A percentile compares a stretch with the other conserved stretches of the same genome.
phyloP scores from a whole-genome alignment of 2,888 invertebrate species.

The Eudemis profundana region DNA sequence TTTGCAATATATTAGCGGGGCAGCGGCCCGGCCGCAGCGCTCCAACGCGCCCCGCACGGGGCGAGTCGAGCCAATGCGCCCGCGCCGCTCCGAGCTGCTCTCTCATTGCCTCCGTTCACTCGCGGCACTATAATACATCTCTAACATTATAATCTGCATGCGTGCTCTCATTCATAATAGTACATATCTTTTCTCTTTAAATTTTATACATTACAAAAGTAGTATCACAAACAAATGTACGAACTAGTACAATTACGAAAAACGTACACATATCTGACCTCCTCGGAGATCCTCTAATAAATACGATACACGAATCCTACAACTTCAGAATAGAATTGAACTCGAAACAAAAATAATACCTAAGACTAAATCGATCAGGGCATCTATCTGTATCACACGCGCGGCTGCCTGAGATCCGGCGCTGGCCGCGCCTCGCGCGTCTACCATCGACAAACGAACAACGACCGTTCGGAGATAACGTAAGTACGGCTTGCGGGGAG shows the following conservation, averaged over 20 bases:
- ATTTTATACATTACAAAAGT: constrained; percentile 85
- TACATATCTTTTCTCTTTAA: constrained; percentile 80
- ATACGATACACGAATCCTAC: constrained; percentile 80
- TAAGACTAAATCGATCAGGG: constrained; percentile 80
- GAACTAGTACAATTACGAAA: constrained; percentile 83
- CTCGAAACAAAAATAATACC: constrained; percentile 82
- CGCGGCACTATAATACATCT: constrained; percentile 64
- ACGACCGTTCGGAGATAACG: constrained; percentile 70
- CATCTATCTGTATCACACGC: constrained; percentile 78
- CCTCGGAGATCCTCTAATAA: constrained; percentile 78
- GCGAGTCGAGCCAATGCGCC: constrained; percentile 49
- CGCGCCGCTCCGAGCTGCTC: constrained; percentile 53
- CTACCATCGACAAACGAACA: constrained; percentile 72
- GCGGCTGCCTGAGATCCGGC: constrained; percentile 80
- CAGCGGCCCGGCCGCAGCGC: constrained; percentile 16
- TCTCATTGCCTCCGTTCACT: constrained; percentile 66
- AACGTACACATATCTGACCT: constrained; percentile 75
- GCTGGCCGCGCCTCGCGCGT: constrained; percentile 42
- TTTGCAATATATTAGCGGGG: constrained; percentile 68
- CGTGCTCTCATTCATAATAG: constrained; percentile 79
- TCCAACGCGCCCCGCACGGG: constrained; percentile 40
- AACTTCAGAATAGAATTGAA: constrained; percentile 83
- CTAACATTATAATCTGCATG: constrained; percentile 72
- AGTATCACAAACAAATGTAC: constrained; percentile 87
- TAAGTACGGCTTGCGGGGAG: constrained; percentile 68